A percentile compares a stretch with the other conserved stretches of the same genome.
phyloP scores from a whole-genome alignment of 2,888 invertebrate species.

The Hirudinaria manillensis region DNA sequence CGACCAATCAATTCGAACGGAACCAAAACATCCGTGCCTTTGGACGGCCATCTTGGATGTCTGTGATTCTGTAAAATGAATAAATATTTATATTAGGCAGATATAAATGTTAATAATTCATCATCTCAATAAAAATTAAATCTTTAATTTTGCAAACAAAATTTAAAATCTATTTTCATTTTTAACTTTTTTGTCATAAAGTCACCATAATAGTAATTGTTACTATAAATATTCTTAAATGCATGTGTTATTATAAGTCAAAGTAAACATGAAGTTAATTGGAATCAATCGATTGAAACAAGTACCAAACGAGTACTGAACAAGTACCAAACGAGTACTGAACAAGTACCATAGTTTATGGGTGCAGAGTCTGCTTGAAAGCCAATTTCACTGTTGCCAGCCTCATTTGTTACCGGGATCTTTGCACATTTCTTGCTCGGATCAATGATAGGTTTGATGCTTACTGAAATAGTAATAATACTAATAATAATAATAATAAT shows the following conservation, averaged over 20 bases:
- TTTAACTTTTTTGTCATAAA: too few relatives aligned
- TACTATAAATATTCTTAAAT: too few relatives aligned
- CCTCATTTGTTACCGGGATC: not conserved
- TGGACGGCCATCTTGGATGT: not conserved
- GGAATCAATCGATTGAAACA: too few relatives aligned
- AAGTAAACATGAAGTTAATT: too few relatives aligned
- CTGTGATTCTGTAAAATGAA: not conserved
- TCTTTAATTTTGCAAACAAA: too few relatives aligned
- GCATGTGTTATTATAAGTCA: too few relatives aligned
- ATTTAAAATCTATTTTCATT: too few relatives aligned
- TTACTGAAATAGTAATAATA: not conserved
- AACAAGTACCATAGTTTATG: not conserved
- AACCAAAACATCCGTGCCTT: not conserved
- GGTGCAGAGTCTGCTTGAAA: not conserved
- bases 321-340: not conserved
- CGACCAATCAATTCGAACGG: not conserved
- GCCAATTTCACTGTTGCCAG: constrained; percentile 3
- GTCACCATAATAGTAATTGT: too few relatives aligned
- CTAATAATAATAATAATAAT: not conserved
- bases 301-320: too few relatives aligned
- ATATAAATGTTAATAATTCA: not conserved
- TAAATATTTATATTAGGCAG: not conserved
- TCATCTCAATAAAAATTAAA: not conserved
- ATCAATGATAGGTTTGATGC: constrained; percentile 8
- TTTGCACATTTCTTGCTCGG: not conserved